Percentiles rank a stretch among this genome's conserved stretches.
These are phyloP conservation scores for Lasioglossum albipes DNA, from an alignment of 1,140 invertebrate species.

Conservation along the genomic window DNA sequence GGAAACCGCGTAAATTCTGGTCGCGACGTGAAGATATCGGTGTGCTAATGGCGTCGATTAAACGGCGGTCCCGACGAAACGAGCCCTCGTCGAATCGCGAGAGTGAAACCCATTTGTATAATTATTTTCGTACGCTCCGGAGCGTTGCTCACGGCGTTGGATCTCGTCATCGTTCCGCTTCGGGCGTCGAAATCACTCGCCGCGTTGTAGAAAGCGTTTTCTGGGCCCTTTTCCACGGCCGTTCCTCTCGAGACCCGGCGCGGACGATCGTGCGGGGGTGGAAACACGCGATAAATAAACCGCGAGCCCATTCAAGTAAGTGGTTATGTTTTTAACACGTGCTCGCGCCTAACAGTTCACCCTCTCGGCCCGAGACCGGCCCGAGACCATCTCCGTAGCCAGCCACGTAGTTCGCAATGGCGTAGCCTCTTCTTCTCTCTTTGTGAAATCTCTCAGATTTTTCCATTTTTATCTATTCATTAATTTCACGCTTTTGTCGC, in stretches of 20 bases:
- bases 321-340: slow-evolving; percentile 77
- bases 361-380: slow-evolving; percentile 31
- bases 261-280: slow-evolving; percentile 47
- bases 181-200: slow-evolving; percentile 55
- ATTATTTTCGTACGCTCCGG: slow-evolving; percentile 3
- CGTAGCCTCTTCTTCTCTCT: slow-evolving; percentile 25
- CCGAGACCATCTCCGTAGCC: slow-evolving; percentile 43
- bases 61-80: slow-evolving; percentile 4
- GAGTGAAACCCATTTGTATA: background rate
- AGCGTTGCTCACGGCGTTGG: slow-evolving; percentile 28
- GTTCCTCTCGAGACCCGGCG: background rate
- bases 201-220: slow-evolving; percentile 26
- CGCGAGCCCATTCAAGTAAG: slow-evolving; percentile 71
- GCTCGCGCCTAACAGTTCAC: slow-evolving; percentile 67
- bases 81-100: background rate
- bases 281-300: slow-evolving; percentile 70
- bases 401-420: slow-evolving; percentile 49
- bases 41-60: slow-evolving; percentile 19
- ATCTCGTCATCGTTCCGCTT: no score
- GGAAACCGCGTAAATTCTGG: background rate
- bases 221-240: slow-evolving; percentile 14
- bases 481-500: no score
- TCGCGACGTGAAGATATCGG: background rate
- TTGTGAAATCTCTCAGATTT: no score
- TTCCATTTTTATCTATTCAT: no score